These are phyloP conservation scores for Salpingus planirostris DNA, from an alignment of 2,888 invertebrate species.

Conservation along the genomic window DNA sequence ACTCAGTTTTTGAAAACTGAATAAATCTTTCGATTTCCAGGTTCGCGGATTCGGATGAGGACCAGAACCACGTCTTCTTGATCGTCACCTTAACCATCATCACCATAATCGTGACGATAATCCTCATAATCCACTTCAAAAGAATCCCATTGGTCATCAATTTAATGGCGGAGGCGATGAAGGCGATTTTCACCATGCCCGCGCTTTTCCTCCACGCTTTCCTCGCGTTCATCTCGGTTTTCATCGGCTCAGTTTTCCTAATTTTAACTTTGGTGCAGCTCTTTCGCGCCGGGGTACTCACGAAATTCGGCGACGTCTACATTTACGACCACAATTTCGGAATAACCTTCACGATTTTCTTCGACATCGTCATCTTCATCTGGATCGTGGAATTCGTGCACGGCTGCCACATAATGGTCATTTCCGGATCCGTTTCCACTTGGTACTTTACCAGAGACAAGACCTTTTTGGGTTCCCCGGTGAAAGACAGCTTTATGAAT, in stretches of 20 bases:
- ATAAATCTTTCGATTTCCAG: too few species aligned
- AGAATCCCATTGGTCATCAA: constrained; percentile 46
- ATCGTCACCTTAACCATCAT: too few species aligned
- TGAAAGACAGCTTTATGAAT: constrained; percentile 4
- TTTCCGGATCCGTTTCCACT: constrained; percentile 5
- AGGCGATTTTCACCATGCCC: constrained; percentile 47
- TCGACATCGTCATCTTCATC: constrained; percentile 1
- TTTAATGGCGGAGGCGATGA: constrained; percentile 50
- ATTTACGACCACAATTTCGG: constrained; percentile 1
- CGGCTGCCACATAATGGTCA: constrained; percentile 5
- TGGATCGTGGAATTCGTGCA: constrained; percentile 5
- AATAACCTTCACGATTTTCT: constrained; percentile 4
- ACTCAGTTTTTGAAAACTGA: too few species aligned
- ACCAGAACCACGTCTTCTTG: too few species aligned
- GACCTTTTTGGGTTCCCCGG: constrained; percentile 4
- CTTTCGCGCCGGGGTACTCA: constrained; percentile 1
- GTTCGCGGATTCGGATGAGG: too few species aligned
- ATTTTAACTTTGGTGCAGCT: neutral
- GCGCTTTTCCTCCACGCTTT: constrained; percentile 34
- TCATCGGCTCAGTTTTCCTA: neutral
- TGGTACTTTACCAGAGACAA: constrained; percentile 10
- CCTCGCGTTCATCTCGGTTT: neutral
- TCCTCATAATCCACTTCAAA: constrained; percentile 30
- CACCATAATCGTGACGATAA: neutral
- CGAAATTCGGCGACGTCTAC: neutral